phyloP scores from a whole-genome alignment of 2,797 vertebrate genomes.

The Dendrocincla fuliginosa region DNA sequence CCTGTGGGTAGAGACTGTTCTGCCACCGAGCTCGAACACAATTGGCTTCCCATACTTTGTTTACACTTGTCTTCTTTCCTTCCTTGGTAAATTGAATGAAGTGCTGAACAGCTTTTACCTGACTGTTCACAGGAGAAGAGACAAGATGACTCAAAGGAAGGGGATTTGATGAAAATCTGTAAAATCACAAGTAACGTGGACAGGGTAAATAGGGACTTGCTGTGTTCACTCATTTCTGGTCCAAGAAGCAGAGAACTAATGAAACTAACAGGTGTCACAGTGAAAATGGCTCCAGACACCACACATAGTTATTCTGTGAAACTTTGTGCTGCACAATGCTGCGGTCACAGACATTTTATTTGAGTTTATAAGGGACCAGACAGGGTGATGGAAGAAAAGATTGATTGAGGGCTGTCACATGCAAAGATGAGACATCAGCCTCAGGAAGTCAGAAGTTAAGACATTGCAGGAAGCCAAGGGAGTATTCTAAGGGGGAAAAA shows the following conservation, averaged over 20 bases:
- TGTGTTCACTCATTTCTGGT: not conserved
- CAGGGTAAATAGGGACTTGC: not conserved
- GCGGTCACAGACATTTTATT: not conserved
- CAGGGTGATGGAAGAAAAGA: not conserved
- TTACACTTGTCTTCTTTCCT: not conserved
- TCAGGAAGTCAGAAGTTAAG: not conserved
- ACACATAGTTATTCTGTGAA: not conserved
- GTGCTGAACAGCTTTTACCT: not conserved
- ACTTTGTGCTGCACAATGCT: not conserved
- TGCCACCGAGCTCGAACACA: not conserved
- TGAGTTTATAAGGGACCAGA: not conserved
- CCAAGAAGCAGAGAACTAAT: not conserved
- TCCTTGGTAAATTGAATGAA: not conserved
- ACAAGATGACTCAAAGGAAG: not conserved
- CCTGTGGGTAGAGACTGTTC: not conserved
- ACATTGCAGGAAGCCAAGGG: not conserved
- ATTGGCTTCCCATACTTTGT: not conserved
- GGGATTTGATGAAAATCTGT: not conserved
- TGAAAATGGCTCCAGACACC: not conserved
- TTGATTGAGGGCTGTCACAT: not conserved
- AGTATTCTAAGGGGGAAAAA: not conserved
- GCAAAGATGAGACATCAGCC: not conserved
- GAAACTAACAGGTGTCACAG: slow-evolving; percentile 39
- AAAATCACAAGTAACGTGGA: not conserved
- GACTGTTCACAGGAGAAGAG: not conserved